A percentile compares a stretch with the other conserved stretches of the same genome.
Evolutionary conservation across 2,888 invertebrate genomes (phyloP).

Genomic region (Antitype chi): DNA sequence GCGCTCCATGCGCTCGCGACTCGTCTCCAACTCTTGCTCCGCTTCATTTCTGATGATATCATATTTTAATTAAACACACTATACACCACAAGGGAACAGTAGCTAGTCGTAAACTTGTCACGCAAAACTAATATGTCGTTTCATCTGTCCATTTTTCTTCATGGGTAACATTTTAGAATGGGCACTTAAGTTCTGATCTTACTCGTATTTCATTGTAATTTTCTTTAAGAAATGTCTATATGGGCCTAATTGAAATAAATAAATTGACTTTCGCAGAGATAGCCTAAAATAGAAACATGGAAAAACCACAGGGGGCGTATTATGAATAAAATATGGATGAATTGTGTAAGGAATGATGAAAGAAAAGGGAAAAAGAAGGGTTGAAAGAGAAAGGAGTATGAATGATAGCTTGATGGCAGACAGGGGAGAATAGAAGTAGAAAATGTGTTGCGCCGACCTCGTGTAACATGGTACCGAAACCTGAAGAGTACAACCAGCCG

Average conservation of each 20-base stretch:
- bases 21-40: constrained; percentile 79
- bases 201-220: neutral
- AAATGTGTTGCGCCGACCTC: too few relatives aligned
- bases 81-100: too few relatives aligned
- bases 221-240: neutral
- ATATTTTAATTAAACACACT: neutral
- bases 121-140: neutral
- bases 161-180: neutral
- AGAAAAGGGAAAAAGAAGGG: too few relatives aligned
- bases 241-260: neutral
- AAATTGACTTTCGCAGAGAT: neutral
- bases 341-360: too few relatives aligned
- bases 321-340: too few relatives aligned
- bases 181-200: neutral
- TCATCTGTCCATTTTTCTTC: neutral
- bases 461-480: too few relatives aligned
- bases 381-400: too few relatives aligned
- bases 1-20: constrained; percentile 78
- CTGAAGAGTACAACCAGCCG: too few relatives aligned
- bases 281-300: neutral
- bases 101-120: neutral
- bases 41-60: constrained; percentile 74
- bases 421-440: too few relatives aligned
- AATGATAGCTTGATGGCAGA: too few relatives aligned
- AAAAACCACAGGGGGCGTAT: neutral